Conservation (phyloP, 1,140 invertebrate species). For the Pogonus chalceus region DNA sequence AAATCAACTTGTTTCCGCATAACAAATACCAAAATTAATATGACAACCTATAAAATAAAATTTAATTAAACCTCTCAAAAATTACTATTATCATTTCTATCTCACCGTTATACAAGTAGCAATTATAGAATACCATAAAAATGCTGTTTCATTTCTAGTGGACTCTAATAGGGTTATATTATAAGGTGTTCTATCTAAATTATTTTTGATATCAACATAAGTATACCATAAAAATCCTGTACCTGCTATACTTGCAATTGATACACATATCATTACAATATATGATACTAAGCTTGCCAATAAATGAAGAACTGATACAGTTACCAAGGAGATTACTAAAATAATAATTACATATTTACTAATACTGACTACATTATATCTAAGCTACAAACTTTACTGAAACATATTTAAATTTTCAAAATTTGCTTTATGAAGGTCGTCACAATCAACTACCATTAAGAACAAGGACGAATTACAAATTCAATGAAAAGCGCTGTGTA, state of each 20-base stretch:
- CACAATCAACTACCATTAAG: too few relatives aligned
- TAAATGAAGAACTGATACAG: constrained; percentile 76
- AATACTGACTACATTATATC: too few relatives aligned
- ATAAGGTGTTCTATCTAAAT: constrained; percentile 51
- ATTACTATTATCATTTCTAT: constrained; percentile 18
- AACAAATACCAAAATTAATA: constrained; percentile 67
- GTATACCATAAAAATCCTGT: constrained; percentile 82
- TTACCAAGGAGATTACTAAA: constrained; percentile 69
- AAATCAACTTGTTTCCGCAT: constrained; percentile 72
- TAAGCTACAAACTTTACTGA: too few relatives aligned
- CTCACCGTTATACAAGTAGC: constrained; percentile 79
- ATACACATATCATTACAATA: constrained; percentile 73
- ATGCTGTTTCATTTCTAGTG: constrained; percentile 76
- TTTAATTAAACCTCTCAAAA: constrained; percentile 9
- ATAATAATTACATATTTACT: constrained; percentile 29
- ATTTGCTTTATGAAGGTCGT: too few relatives aligned
- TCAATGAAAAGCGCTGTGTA: too few relatives aligned
- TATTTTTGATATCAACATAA: constrained; percentile 65
- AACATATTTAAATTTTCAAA: too few relatives aligned
- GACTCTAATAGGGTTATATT: constrained; percentile 48
- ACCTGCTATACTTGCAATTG: constrained; percentile 61
- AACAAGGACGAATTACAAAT: too few relatives aligned
- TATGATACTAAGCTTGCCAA: constrained; percentile 74
- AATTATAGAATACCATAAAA: constrained; percentile 72
- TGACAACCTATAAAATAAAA: constrained; percentile 54